phyloP scores from a whole-genome alignment of 1,140 invertebrate species.

The Scylla paramamosain region DNA sequence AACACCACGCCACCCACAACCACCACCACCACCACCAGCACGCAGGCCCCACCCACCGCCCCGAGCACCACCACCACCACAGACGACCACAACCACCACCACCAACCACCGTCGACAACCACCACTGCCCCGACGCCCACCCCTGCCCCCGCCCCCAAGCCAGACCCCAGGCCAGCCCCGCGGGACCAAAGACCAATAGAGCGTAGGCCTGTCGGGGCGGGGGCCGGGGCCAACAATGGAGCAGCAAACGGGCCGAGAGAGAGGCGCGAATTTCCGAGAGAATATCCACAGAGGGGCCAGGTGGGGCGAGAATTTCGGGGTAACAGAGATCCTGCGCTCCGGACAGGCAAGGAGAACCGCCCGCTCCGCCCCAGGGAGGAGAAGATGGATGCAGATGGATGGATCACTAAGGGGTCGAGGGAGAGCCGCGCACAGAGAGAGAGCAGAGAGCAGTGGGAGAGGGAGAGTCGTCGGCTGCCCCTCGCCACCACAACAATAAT shows the following conservation, averaged over 20 bases:
- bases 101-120: neutral
- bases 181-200: neutral
- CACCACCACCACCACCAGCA: neutral
- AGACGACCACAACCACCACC: neutral
- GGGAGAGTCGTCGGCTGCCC: neutral
- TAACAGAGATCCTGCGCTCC: neutral
- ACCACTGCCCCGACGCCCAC: neutral
- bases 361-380: conserved; percentile 62
- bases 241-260: conserved; percentile 48
- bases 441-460: conserved; percentile 63
- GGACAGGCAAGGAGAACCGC: conserved; percentile 64
- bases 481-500: neutral
- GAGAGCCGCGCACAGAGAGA: conserved; percentile 60
- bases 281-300: neutral
- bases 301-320: neutral
- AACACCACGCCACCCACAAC: neutral
- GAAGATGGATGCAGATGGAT: conserved; percentile 68
- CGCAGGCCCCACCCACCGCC: neutral
- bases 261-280: conserved; percentile 50
- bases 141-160: neutral
- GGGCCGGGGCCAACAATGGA: neutral
- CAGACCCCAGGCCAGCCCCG: neutral
- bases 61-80: neutral
- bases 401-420: conserved; percentile 72
- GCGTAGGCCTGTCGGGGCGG: neutral